These are phyloP conservation scores for Phrynocephalus versicolor DNA, from an alignment of 2,113 vertebrate species.

Conservation along the genomic window DNA sequence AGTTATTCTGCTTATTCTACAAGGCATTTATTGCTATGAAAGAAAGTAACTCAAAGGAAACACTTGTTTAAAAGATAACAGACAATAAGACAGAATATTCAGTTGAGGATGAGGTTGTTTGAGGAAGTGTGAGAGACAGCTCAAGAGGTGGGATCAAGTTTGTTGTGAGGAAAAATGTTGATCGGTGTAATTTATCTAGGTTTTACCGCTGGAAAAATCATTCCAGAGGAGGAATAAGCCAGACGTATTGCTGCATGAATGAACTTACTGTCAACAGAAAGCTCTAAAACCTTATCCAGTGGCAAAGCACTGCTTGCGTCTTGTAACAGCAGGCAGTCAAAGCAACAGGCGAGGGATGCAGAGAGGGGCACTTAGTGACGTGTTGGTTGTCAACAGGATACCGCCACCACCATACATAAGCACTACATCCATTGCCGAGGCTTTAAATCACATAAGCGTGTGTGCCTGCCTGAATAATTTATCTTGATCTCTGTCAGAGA, in stretches of 20 bases:
- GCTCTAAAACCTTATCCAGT: neutral
- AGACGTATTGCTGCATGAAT: neutral
- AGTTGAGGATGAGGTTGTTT: neutral
- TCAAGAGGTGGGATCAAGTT: neutral
- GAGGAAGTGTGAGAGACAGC: neutral
- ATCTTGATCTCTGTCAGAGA: conserved; percentile 16
- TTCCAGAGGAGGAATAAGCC: neutral
- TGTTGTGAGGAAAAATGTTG: neutral
- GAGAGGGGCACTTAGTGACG: neutral
- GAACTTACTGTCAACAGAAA: neutral
- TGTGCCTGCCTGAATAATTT: neutral
- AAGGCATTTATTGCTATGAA: neutral
- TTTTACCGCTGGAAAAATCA: neutral
- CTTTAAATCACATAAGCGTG: neutral
- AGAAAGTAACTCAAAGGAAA: neutral
- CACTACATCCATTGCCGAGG: neutral
- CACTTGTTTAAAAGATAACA: neutral
- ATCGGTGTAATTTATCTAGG: conserved; percentile 2
- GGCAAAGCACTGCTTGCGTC: neutral
- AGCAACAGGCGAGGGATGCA: neutral
- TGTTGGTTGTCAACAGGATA: conserved; percentile 15
- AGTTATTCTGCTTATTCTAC: neutral
- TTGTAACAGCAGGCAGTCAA: neutral
- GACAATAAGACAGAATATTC: neutral
- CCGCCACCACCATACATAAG: neutral